phyloP scores from a whole-genome alignment of 2,113 vertebrate species.

The Pyrgilauda ruficollis region DNA sequence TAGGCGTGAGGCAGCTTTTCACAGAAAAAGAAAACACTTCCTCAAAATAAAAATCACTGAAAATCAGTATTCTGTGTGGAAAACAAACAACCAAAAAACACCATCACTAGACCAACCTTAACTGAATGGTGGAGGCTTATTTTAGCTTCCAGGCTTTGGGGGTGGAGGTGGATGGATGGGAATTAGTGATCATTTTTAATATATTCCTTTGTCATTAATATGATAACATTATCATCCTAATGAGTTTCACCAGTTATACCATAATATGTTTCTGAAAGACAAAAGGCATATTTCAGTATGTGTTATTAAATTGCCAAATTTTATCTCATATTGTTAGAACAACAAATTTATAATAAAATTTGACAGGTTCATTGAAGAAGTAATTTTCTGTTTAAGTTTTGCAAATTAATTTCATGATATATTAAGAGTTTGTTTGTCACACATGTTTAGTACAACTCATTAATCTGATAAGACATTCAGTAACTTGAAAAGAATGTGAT shows the following conservation, averaged over 20 bases:
- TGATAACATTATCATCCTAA: not conserved
- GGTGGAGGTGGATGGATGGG: no score
- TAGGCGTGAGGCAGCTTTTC: not conserved
- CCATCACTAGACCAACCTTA: not conserved
- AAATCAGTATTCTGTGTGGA: not conserved
- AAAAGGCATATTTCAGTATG: not conserved
- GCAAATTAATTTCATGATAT: conserved; percentile 45
- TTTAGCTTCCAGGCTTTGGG: not conserved
- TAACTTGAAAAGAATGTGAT: conserved; percentile 19
- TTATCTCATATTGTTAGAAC: conserved; percentile 21
- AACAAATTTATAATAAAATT: conserved; percentile 47
- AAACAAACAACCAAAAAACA: rapidly evolving
- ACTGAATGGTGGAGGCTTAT: not conserved
- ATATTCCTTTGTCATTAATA: not conserved
- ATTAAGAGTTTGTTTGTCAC: conserved; percentile 48
- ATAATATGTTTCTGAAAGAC: not conserved
- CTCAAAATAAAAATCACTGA: not conserved
- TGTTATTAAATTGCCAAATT: not conserved
- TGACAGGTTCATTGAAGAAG: conserved; percentile 35
- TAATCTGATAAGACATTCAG: conserved; percentile 23
- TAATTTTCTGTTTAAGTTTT: conserved; percentile 52
- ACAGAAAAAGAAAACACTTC: not conserved
- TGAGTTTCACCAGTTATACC: not conserved
- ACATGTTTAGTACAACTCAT: conserved; percentile 27
- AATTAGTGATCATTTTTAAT: not conserved